Evolutionary conservation across 2,888 invertebrate genomes (phyloP).

Genomic region (Xiphydria camelus): DNA sequence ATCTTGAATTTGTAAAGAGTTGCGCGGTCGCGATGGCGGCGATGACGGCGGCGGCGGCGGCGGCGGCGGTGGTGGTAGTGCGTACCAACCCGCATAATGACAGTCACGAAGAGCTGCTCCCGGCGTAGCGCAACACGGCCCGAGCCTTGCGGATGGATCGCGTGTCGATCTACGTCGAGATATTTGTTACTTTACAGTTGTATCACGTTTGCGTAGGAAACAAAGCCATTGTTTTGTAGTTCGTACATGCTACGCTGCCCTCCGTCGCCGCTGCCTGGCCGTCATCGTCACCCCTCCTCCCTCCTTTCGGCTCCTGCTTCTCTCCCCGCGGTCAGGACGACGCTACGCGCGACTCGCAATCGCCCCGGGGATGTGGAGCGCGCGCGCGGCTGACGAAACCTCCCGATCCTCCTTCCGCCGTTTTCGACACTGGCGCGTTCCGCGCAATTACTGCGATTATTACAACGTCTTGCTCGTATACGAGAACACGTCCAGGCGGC

Average conservation of each 20-base stretch:
- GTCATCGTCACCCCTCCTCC: constrained; percentile 3
- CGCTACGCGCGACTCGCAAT: too few species aligned
- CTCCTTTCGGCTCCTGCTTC: too few species aligned
- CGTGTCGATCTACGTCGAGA: constrained; percentile 55
- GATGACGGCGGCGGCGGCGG: constrained; percentile 1
- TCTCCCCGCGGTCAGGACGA: too few species aligned
- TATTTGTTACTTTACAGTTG: constrained; percentile 55
- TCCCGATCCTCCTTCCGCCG: not conserved
- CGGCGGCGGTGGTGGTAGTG: constrained; percentile 8
- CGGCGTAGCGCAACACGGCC: constrained; percentile 19
- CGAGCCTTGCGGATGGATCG: constrained; percentile 42
- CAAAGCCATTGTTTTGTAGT: constrained; percentile 54
- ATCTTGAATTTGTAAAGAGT: constrained; percentile 42
- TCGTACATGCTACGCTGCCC: constrained; percentile 39
- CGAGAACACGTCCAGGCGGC: too few species aligned
- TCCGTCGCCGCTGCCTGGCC: too few species aligned
- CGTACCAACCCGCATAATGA: constrained; percentile 11
- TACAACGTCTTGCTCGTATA: too few species aligned
- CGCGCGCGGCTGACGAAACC: not conserved
- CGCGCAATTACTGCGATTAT: not conserved
- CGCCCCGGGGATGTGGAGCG: constrained; percentile 2
- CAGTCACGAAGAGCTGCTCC: constrained; percentile 1
- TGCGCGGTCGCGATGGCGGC: constrained; percentile 3
- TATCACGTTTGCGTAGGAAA: constrained; percentile 52
- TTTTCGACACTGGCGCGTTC: not conserved